Evolutionary conservation across 2,888 invertebrate genomes (phyloP), one percentile per base, ranked within the genome.

Genomic region (Gandaritis pyraliata): DNA sequence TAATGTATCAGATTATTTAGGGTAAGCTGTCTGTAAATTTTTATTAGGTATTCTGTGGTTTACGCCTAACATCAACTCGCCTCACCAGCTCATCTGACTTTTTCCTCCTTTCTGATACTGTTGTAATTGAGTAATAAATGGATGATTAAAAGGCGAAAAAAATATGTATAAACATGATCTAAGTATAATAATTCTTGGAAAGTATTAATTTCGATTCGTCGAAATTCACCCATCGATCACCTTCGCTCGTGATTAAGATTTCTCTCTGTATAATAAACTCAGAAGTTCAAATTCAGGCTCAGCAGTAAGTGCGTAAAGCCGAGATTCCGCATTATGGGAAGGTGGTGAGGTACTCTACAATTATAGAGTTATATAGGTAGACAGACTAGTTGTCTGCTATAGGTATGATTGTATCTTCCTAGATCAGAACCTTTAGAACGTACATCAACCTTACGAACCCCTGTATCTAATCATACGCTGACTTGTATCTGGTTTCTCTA

Each of bases 401-500:
- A n/a, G n/a, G n/a, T n/a, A n/a, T n/a, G n/a, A n/a, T n/a, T n/a
- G n/a, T n/a, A n/a, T n/a, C n/a, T n/a, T n/a, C n/a, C n/a, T n/a
- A n/a, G n/a, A n/a, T n/a, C n/a, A n/a, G n/a, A n/a, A n/a, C n/a
- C n/a, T n/a, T n/a, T n/a, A n/a, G n/a, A n/a, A n/a, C n/a, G n/a
- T n/a, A n/a, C n/a, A n/a, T n/a, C n/a, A n/a, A n/a, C n/a, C n/a
- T n/a, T n/a, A n/a, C n/a, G n/a, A n/a, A n/a, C n/a, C n/a, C n/a
- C n/a, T n/a, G n/a, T n/a, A n/a, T n/a, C n/a, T n/a, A n/a, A n/a
- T 65, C 66, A 63, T 30, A 38, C n/a, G 38, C 38, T 8, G 50
- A 38, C 58, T 66, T 47, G 45, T 53, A 64, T 69, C 72, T 67
- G 70, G 71, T 72, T 68, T 68, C 68, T 69, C 60, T 66, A 64